A percentile compares a stretch with the other conserved stretches of the same genome.
These are phyloP conservation scores for Drosophila rufa DNA, from an alignment of 1,140 invertebrate genomes.

Conservation along the genomic window DNA sequence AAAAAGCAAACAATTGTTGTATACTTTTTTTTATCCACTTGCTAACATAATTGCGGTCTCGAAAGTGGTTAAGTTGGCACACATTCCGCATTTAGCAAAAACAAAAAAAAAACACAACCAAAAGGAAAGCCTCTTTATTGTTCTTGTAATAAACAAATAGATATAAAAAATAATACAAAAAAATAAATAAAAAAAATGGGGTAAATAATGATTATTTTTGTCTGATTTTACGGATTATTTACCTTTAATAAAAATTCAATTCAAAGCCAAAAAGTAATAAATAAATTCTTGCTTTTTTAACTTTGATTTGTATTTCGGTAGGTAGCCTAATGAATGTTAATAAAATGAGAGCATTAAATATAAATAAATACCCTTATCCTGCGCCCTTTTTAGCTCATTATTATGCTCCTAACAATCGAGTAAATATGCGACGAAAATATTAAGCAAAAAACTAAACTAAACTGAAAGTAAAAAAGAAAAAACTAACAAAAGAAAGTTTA, in stretches of 20 bases:
- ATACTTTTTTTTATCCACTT: conserved; percentile 5
- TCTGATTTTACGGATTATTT: not conserved
- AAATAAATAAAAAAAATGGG: conserved; percentile 7
- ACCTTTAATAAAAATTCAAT: not conserved
- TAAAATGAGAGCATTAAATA: not conserved
- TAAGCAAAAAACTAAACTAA: conserved; percentile 1
- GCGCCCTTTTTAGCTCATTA: not conserved
- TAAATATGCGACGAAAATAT: conserved; percentile 4
- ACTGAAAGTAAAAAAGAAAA: conserved; percentile 5
- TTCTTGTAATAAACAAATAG: not conserved
- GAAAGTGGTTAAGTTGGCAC: conserved; percentile 50
- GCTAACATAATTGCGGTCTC: conserved; percentile 70
- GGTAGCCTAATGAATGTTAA: not conserved
- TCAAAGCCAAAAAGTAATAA: not conserved
- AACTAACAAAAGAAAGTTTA: conserved; percentile 11
- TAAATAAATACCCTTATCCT: not conserved
- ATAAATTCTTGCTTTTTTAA: not conserved
- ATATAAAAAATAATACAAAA: conserved; percentile 1
- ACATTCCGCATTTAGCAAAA: conserved; percentile 53
- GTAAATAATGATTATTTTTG: conserved; percentile 33
- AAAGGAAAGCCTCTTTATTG: not conserved
- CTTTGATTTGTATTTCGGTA: not conserved
- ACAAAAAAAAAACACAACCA: not conserved
- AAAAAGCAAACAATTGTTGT: conserved; percentile 62
- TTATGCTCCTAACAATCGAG: conserved; percentile 1